These are phyloP conservation scores for Canis aureus DNA, from an alignment of 2,113 vertebrate species.

Conservation along the genomic window DNA sequence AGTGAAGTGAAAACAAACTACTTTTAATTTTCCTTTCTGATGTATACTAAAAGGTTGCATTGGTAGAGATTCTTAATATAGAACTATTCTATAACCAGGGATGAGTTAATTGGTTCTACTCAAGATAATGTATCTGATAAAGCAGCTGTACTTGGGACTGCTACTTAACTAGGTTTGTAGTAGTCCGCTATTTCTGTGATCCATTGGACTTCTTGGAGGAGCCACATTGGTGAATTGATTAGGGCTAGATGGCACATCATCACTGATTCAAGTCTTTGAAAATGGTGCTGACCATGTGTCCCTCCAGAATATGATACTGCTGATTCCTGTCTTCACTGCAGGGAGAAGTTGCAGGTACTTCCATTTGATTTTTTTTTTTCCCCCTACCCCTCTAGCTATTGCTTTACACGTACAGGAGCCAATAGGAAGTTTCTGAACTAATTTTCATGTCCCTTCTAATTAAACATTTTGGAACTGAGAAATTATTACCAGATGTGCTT, in stretches of 20 bases:
- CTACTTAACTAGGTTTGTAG: background rate
- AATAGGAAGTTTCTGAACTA: background rate
- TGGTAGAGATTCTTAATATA: background rate
- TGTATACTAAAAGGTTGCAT: background rate
- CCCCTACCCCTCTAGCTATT: background rate
- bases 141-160: background rate
- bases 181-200: background rate
- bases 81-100: background rate
- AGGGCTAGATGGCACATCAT: background rate
- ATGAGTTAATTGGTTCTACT: background rate
- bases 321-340: background rate
- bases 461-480: background rate
- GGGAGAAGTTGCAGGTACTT: background rate
- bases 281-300: background rate
- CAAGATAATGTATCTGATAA: background rate
- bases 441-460: background rate
- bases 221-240: background rate
- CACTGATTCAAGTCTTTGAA: background rate
- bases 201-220: background rate
- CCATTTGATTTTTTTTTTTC: background rate
- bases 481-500: background rate
- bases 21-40: background rate
- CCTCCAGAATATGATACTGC: background rate
- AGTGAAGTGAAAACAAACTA: background rate
- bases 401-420: background rate